Base-by-base conservation (phyloP, 2,888 invertebrate species). In the Prenolepis imparis region DNA sequence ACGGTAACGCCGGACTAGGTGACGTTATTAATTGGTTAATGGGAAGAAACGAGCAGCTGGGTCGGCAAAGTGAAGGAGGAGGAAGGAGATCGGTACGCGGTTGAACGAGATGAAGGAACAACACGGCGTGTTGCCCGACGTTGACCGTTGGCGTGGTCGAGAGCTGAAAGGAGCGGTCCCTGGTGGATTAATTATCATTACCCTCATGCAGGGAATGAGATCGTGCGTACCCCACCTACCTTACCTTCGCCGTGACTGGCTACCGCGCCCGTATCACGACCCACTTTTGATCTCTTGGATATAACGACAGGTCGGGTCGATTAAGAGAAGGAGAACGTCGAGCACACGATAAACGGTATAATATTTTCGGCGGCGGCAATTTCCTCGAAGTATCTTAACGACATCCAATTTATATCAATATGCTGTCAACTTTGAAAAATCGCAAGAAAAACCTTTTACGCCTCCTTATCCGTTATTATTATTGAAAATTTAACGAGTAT, bases 21-120 rank as follows among this genome's bases (percentile, higher is more conserved):
- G 92, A 92, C 92, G 91, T 93, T 92, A 93, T 92, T 93, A 93
- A 93, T 93, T 92, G 92, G 93, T 92, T 91, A 92, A 93, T 93
- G 91, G 91, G 85, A 88, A 87, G 88, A 89, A 87, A 87, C 84
- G 86, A 81, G 72, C 83, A 57, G 28, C 74, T 3, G 73, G 39
- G 77, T 77, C 77, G 67, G n/a, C 77, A 28, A 77, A 75, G 82
- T 84, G 84, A 70, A 68, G 61, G 78, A 81, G 78, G 48, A 80
- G 63, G 77, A 86, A 9, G 24, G 72, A 64, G 61, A 70, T 57
- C 18, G 59, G 61, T 39, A 52, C 28, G 81, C 44, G 39, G 70
- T 24, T 41, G 63, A 55, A 64, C 68, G 89, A 64, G 73, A 78
- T 59, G 80, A 21, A 80, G 80, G 82, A 89, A 89, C 88, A 87